Conservation (phyloP, 1,140 invertebrate genomes). For the Drosophila grimshawi region DNA sequence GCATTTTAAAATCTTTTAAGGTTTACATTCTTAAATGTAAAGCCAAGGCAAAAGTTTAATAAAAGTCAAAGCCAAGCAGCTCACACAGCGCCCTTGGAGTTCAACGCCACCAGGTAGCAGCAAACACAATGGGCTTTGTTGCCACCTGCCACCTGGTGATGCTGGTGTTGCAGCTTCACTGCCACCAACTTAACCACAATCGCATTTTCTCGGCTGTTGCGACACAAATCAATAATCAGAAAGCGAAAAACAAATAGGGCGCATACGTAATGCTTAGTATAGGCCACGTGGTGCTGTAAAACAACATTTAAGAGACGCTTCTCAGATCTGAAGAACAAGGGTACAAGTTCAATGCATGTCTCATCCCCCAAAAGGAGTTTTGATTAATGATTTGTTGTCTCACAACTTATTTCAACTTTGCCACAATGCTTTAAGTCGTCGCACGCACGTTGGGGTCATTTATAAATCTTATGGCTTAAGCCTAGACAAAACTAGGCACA, state of each 20-base stretch:
- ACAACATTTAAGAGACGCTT: not conserved
- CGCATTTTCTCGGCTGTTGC: not conserved
- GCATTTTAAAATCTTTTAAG: not conserved
- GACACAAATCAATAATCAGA: slow-evolving; percentile 38
- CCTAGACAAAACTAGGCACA: slow-evolving; percentile 30
- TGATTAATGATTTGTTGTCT: slow-evolving; percentile 60
- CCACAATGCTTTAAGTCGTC: slow-evolving; percentile 33
- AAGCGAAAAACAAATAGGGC: slow-evolving; percentile 51
- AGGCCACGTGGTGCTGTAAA: slow-evolving; percentile 7
- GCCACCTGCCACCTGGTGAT: slow-evolving; percentile 5
- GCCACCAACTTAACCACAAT: slow-evolving; percentile 51
- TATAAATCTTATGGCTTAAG: slow-evolving; percentile 67
- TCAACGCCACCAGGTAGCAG: not conserved
- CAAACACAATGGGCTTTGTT: slow-evolving; percentile 5
- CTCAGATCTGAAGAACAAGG: not conserved
- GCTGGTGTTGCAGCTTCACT: slow-evolving; percentile 13
- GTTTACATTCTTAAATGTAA: slow-evolving; percentile 8
- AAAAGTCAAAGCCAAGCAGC: slow-evolving; percentile 58
- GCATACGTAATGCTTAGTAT: slow-evolving; percentile 38
- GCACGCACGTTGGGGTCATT: slow-evolving; percentile 50
- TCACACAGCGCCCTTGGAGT: not conserved
- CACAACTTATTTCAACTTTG: slow-evolving; percentile 52
- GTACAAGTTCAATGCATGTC: not conserved
- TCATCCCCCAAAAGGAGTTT: slow-evolving; percentile 23
- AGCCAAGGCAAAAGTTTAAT: slow-evolving; percentile 60